Evolutionary conservation across 2,888 invertebrate species (phyloP), one percentile per base, ranked within the genome.

Genomic region (Caenorhabditis zanzibari): DNA sequence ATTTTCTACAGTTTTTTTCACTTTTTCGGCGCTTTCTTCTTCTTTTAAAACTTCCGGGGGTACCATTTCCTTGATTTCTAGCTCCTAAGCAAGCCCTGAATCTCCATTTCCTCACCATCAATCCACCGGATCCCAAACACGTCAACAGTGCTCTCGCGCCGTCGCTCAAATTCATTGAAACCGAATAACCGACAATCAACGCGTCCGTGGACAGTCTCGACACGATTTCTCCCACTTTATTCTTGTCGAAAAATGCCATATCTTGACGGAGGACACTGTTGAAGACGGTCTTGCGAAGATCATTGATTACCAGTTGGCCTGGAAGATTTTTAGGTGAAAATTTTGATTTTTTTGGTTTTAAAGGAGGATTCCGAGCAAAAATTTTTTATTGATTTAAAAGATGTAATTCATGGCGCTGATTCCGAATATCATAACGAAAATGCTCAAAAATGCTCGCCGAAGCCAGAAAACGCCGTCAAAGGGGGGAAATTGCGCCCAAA

Each of bases 141-240:
- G 97, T 96, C 81, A 96, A 95, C 2, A 95, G 92, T 0, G 97
- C 96, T 61, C 98, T 94, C 26, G 98, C 93, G 0, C 98, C 98
- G 93, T 98, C 98, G 2, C 97, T 97, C 79, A 98, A 95, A 93
- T 98, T 98, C 92, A 95, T 95, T 72, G 97, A 97, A 0, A 98
- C 94, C 47, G 97, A 96, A 82, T 96, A 95, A 7, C 97, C 97
- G 7, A 98, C 96, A 19, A 97, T 94, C 86, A 96, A 95, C 0
- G 97, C 96, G 92, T 98, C 98, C 10, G 96, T 95, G 58, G 96
- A 96, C 35, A 97, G 93, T 83, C 98, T 94, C 93, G 97, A 98
- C 0, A 98, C 95, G 61, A 98, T 94, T 93, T 98, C 97, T 26
- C 93, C 93, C n/a, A 93, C 87, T 85, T 92, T 92, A 61, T 91